These are phyloP conservation scores for Heliconius himera DNA, from an alignment of 1,140 invertebrate species.

Conservation along the genomic window DNA sequence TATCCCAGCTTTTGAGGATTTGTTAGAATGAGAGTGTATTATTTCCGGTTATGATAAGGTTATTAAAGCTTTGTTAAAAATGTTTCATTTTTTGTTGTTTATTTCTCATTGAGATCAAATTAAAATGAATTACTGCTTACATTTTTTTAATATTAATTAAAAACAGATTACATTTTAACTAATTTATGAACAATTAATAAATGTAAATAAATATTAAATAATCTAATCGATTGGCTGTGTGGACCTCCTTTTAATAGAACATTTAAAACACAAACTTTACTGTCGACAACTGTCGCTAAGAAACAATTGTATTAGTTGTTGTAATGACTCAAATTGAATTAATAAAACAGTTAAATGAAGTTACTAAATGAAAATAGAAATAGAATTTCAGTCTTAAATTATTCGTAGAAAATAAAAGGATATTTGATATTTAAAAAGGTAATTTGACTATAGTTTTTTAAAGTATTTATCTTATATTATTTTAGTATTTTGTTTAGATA, in stretches of 20 bases:
- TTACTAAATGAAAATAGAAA: not conserved
- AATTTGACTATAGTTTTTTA: not conserved
- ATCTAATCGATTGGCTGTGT: not conserved
- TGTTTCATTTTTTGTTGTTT: not conserved
- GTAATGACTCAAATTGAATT: not conserved
- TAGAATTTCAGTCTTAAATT: too few species aligned
- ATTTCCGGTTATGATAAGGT: not conserved
- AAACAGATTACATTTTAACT: not conserved
- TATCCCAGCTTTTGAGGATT: slow-evolving; percentile 14
- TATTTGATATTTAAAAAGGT: not conserved
- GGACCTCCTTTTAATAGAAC: not conserved
- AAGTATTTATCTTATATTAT: too few species aligned
- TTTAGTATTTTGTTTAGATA: too few species aligned
- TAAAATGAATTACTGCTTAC: too few species aligned
- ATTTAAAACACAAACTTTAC: not conserved
- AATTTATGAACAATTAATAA: not conserved
- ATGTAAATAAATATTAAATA: too few species aligned
- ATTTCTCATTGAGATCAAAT: not conserved
- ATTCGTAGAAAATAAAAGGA: too few species aligned
- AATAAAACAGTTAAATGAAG: not conserved
- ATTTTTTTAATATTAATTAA: not conserved
- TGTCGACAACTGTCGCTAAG: too few species aligned
- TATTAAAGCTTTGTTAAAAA: not conserved
- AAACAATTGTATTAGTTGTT: slow-evolving; percentile 4
- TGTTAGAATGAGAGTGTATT: slow-evolving; percentile 11